These are phyloP conservation scores for Neomonachus schauinslandi DNA, from an alignment of 2,113 vertebrate species.

Conservation along the genomic window DNA sequence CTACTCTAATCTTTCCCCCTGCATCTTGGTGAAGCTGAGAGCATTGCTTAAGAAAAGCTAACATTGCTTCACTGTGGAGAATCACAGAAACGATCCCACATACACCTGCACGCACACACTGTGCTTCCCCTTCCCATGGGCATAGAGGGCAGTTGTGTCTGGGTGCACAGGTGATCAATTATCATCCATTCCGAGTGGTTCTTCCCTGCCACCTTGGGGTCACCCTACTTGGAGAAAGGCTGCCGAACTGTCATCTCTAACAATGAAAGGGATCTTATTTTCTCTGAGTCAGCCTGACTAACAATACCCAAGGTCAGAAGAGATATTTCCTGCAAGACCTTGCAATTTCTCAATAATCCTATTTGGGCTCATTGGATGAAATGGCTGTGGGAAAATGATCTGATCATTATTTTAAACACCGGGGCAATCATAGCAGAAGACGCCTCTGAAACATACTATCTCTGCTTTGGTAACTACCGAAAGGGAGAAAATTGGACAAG, in stretches of 20 bases:
- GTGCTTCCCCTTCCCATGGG: fast-evolving
- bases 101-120: not conserved
- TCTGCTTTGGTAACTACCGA: not conserved
- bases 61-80: not conserved
- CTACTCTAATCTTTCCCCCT: not conserved
- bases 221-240: slow-evolving; percentile 25
- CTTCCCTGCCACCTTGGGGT: not conserved
- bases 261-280: slow-evolving; percentile 50
- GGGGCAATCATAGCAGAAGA: slow-evolving; percentile 5
- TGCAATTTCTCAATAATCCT: slow-evolving; percentile 59
- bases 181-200: not conserved
- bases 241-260: not conserved
- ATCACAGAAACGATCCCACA: not conserved
- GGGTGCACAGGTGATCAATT: not conserved
- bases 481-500: not conserved
- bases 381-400: slow-evolving; percentile 59
- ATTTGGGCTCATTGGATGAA: slow-evolving; percentile 63
- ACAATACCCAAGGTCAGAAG: slow-evolving; percentile 59
- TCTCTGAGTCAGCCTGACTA: slow-evolving; percentile 34
- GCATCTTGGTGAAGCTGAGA: not conserved
- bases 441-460: not conserved
- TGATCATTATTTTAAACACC: slow-evolving; percentile 65
- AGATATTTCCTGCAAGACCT: slow-evolving; percentile 57
- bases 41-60: not conserved
- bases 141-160: not conserved